Percentiles rank a stretch among this genome's conserved stretches.
These are phyloP conservation scores for Volucella bombylans DNA, from an alignment of 2,888 invertebrate species.

Conservation along the genomic window DNA sequence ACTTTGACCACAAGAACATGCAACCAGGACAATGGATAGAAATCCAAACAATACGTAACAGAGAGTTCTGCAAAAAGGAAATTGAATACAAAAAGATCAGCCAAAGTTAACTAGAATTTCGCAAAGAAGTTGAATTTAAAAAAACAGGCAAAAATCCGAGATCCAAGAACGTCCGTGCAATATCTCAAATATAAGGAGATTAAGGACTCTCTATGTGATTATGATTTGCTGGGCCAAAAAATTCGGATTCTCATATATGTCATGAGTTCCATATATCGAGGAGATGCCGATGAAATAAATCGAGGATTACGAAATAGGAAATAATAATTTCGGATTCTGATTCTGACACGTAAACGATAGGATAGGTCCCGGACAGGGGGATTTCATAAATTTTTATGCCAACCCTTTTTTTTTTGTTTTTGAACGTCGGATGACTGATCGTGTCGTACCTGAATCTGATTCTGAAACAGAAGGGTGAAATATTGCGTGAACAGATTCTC, in stretches of 20 bases:
- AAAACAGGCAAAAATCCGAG: slow-evolving; percentile 12
- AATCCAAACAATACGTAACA: slow-evolving; percentile 66
- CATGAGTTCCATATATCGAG: slow-evolving; percentile 7
- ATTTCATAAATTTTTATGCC: slow-evolving; percentile 31
- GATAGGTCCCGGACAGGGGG: slow-evolving; percentile 37
- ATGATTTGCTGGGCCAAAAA: slow-evolving; percentile 38
- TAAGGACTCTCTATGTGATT: slow-evolving; percentile 67
- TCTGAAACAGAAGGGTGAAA: slow-evolving; percentile 49
- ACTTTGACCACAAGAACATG: slow-evolving; percentile 72
- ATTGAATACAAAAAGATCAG: slow-evolving; percentile 11
- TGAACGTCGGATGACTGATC: slow-evolving; percentile 44
- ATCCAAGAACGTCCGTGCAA: slow-evolving; percentile 54
- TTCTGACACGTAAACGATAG: slow-evolving; percentile 62
- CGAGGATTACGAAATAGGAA: slow-evolving; percentile 69
- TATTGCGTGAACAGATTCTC: slow-evolving; percentile 64
- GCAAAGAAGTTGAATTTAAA: slow-evolving; percentile 43
- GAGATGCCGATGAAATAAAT: slow-evolving; percentile 26
- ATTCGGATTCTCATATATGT: not conserved
- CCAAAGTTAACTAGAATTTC: slow-evolving; percentile 70
- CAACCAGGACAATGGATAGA: slow-evolving; percentile 54
- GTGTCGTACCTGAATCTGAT: slow-evolving; percentile 32
- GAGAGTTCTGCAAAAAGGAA: slow-evolving; percentile 11
- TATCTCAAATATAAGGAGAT: slow-evolving; percentile 68
- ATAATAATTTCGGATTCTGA: slow-evolving; percentile 55
- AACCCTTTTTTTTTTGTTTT: slow-evolving; percentile 64